Evolutionary conservation across 2,888 invertebrate genomes (phyloP).

Genomic region (Ormyrus labotus): DNA sequence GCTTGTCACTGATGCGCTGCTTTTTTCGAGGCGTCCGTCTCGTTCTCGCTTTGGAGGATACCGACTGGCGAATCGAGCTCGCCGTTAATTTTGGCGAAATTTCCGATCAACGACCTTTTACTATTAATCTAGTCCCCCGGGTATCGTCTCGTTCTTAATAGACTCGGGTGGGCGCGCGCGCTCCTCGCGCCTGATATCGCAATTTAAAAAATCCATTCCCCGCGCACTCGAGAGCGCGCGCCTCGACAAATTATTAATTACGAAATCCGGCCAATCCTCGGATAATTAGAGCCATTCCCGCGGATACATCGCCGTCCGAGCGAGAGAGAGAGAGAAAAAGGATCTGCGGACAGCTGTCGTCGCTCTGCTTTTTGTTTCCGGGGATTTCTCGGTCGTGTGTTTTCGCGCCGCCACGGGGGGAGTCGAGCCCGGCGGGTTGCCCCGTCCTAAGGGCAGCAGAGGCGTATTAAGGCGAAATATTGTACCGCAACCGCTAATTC

Average conservation of each 20-base stretch:
- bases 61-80: too few species aligned
- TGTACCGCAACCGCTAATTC: slow-evolving; percentile 61
- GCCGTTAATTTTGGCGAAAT: too few species aligned
- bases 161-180: too few species aligned
- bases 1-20: slow-evolving; percentile 44
- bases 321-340: background rate
- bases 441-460: slow-evolving; percentile 52
- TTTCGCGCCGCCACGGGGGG: slow-evolving; percentile 35
- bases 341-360: slow-evolving; percentile 67
- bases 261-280: slow-evolving; percentile 18
- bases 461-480: slow-evolving; percentile 69
- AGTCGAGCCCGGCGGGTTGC: too few species aligned
- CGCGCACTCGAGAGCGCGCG: too few species aligned
- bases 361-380: slow-evolving; percentile 67
- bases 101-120: too few species aligned
- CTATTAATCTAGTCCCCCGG: too few species aligned
- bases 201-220: too few species aligned
- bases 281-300: slow-evolving; percentile 30
- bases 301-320: background rate
- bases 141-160: too few species aligned
- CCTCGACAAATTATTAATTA: background rate
- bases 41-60: too few species aligned
- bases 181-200: too few species aligned
- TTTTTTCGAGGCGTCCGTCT: background rate
- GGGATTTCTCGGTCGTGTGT: slow-evolving; percentile 65